Evolutionary conservation across 2,888 invertebrate species (phyloP).

Genomic region (Himalopsyche japonica): DNA sequence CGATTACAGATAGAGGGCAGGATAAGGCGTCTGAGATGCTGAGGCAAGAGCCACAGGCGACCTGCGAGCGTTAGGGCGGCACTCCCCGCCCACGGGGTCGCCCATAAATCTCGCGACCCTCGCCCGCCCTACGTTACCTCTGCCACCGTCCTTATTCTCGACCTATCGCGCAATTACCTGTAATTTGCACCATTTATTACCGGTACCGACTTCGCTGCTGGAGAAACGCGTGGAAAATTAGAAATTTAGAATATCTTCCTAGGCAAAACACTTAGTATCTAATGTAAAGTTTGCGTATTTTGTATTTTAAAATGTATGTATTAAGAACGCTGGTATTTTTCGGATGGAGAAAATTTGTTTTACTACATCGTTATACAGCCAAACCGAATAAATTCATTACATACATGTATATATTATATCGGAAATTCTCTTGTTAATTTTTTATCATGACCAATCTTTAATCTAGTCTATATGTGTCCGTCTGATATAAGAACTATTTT

Average conservation of each 20-base stretch:
- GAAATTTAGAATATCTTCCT: conserved; percentile 15
- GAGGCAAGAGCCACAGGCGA: not conserved
- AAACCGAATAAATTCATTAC: too few relatives aligned
- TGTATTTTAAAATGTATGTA: not conserved
- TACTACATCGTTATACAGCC: not conserved
- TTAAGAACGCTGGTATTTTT: not conserved
- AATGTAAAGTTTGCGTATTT: conserved; percentile 2
- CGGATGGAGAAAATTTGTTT: not conserved
- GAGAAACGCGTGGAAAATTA: conserved; percentile 13
- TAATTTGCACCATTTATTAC: conserved; percentile 38
- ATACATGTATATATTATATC: too few relatives aligned
- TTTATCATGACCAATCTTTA: too few relatives aligned
- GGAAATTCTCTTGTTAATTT: too few relatives aligned
- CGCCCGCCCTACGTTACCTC: conserved; percentile 4
- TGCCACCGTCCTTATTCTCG: conserved; percentile 3
- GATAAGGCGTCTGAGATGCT: not conserved
- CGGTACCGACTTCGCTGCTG: conserved; percentile 16
- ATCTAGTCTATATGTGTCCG: too few relatives aligned
- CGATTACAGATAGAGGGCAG: not conserved
- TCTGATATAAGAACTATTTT: too few relatives aligned
- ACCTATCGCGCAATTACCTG: conserved; percentile 36
- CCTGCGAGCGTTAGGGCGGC: not conserved
- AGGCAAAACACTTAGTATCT: conserved; percentile 2
- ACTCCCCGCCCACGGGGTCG: not conserved
- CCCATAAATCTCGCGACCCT: conserved; percentile 34